Evolutionary conservation across 2,888 invertebrate genomes (phyloP).

Genomic region (Mallateleia sp.): DNA sequence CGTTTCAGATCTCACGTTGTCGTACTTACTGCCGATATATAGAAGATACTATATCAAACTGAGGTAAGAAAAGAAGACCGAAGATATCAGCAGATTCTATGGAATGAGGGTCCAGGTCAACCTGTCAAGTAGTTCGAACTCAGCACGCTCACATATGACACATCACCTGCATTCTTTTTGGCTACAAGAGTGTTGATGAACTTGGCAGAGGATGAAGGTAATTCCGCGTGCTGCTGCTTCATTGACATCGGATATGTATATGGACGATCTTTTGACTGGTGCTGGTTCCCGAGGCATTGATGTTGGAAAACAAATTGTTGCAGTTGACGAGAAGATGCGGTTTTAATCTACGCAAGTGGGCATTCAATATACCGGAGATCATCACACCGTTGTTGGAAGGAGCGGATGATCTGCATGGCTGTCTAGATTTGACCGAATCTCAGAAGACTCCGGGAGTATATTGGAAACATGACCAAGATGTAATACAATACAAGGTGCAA

Average conservation of each 20-base stretch:
- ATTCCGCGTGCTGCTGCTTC: conserved; percentile 9
- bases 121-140: conserved; percentile 71
- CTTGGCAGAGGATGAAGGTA: conserved; percentile 41
- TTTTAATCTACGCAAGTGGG: conserved; percentile 63
- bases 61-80: conserved; percentile 62
- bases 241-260: conserved; percentile 16
- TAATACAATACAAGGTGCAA: conserved; percentile 1
- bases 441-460: conserved; percentile 39
- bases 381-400: too few relatives aligned
- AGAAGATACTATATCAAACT: conserved; percentile 82
- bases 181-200: conserved; percentile 73
- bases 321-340: conserved; percentile 35
- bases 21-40: conserved; percentile 80
- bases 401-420: conserved; percentile 5
- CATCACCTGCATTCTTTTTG: conserved; percentile 76
- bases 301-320: conserved; percentile 42
- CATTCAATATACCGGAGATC: too few relatives aligned
- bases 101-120: conserved; percentile 71
- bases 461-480: conserved; percentile 60
- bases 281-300: conserved; percentile 63
- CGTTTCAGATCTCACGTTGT: conserved; percentile 78
- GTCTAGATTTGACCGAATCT: conserved; percentile 4
- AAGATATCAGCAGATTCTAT: conserved; percentile 79
- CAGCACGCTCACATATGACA: conserved; percentile 80
- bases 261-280: conserved; percentile 62